Evolutionary conservation across 1,140 invertebrate species (phyloP), one percentile per base, ranked within the genome.

Genomic region (Druon quercuslanigerum): DNA sequence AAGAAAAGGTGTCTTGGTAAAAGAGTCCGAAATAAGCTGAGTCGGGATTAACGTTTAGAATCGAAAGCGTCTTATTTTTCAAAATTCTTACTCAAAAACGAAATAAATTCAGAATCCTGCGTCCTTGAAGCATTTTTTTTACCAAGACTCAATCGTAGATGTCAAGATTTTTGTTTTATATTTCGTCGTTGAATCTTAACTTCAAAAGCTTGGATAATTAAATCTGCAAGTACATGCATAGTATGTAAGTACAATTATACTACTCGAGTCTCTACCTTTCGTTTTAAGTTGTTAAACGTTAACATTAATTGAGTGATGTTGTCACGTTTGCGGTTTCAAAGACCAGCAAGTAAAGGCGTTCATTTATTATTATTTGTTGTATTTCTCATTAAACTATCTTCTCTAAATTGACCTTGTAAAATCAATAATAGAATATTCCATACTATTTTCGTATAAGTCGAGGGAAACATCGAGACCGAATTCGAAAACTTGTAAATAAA

Each of bases 311-410:
- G 78, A 82, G 79, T 79, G 78, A 83, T 84, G 85, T 81, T 78
- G 60, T 82, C 85, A 82, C 76, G 76, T 79, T 85, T 87, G 82
- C 79, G 78, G 87, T 80, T 75, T 84, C 57, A 74, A 77, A 83
- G 75, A 84, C 80, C 81, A 86, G 76, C 79, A 83, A 84, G 76
- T 79, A 81, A 88, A 85, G 86, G 85, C 86, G 88, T 84, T 79
- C 76, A 46, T 46, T 79, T 85, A 80, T 77, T 77, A 20, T 77
- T 71, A 72, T 46, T 16, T 66, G 2, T 12, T 33, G 33, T 33
- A 7, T n/a, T 8, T 14, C 33, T 66, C 25, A 0, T 66, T 40
- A 20, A 57, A 46, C 3, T 40, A 66, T 40, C 33, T 12, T 14
- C 25, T 66, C 14, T 66, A 66, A 66, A 66, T 66, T 33, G 25